phyloP scores from a whole-genome alignment of 1,140 invertebrate species.

The Neotoxoptera formosana region DNA sequence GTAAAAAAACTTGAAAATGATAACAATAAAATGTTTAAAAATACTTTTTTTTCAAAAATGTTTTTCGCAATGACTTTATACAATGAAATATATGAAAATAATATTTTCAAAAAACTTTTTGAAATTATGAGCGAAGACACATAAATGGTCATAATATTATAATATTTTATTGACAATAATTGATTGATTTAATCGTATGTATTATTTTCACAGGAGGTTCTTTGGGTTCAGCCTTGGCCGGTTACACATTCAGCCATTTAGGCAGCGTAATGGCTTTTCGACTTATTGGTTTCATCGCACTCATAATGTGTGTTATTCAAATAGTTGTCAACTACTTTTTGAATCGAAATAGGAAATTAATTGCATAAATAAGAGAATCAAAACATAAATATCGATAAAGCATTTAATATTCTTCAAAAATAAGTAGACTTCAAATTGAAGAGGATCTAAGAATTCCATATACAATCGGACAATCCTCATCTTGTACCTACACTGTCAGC shows the following conservation, averaged over 20 bases:
- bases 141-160: background rate
- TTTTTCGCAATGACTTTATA: background rate
- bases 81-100: background rate
- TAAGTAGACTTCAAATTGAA: background rate
- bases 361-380: background rate
- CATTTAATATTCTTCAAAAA: no score
- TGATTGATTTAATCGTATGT: background rate
- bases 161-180: background rate
- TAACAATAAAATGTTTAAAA: no score
- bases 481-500: background rate
- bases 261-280: conserved; percentile 64
- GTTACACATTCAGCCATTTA: conserved; percentile 27
- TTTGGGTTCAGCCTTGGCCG: background rate
- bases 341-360: background rate
- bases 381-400: no score
- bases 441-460: background rate
- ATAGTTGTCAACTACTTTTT: background rate
- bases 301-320: background rate
- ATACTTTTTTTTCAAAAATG: no score
- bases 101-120: background rate
- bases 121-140: background rate
- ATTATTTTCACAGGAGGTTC: background rate
- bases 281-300: background rate
- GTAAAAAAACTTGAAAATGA: background rate
- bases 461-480: background rate